phyloP scores from a whole-genome alignment of 2,797 vertebrate genomes.

The Hybognathus amarus region DNA sequence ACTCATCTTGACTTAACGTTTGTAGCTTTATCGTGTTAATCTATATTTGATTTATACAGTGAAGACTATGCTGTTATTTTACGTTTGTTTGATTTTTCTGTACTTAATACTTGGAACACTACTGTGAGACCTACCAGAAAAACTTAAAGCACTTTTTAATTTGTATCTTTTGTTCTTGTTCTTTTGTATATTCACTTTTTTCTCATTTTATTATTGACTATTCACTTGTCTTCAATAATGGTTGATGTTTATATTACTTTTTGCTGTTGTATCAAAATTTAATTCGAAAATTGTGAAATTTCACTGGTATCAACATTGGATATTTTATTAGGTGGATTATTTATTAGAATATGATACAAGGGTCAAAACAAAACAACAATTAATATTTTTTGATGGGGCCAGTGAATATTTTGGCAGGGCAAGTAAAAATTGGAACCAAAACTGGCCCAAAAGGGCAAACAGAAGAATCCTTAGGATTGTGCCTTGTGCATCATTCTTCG shows the following conservation, averaged over 20 bases:
- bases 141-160: too few relatives aligned
- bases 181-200: too few relatives aligned
- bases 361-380: background rate
- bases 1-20: too few relatives aligned
- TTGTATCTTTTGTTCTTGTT: too few relatives aligned
- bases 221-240: too few relatives aligned
- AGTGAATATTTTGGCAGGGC: too few relatives aligned
- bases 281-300: background rate
- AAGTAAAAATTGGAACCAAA: background rate
- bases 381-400: background rate
- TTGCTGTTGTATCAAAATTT: background rate
- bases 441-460: background rate
- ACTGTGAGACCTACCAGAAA: too few relatives aligned
- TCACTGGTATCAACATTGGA: background rate
- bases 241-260: background rate
- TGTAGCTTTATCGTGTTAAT: too few relatives aligned
- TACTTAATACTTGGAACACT: too few relatives aligned
- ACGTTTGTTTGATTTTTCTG: too few relatives aligned
- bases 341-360: background rate
- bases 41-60: too few relatives aligned
- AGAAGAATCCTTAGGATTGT: background rate
- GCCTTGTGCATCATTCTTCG: background rate
- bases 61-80: too few relatives aligned
- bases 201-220: background rate
- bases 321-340: background rate